Percentiles rank a stretch among this genome's conserved stretches.
Evolutionary conservation across 2,797 vertebrate genomes (phyloP).

Genomic region (Gallirallus australis): DNA sequence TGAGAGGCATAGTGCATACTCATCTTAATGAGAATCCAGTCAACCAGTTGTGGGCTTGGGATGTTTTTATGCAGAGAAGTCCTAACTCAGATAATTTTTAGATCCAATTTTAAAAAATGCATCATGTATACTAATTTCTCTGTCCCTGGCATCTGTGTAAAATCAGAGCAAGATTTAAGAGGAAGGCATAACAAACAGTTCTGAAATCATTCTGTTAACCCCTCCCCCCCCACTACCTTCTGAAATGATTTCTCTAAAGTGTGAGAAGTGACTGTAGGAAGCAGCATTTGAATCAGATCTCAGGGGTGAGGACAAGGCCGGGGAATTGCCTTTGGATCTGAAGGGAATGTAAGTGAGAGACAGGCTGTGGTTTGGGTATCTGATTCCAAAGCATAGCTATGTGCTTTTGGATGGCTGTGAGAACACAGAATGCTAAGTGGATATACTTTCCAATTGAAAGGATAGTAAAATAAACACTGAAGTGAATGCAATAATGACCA

Average conservation of each 20-base stretch:
- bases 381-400: not conserved
- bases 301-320: not conserved
- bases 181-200: not conserved
- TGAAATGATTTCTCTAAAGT: not conserved
- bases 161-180: not conserved
- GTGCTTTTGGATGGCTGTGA: not conserved
- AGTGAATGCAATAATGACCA: not conserved
- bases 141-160: not conserved
- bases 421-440: not conserved
- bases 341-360: accelerated
- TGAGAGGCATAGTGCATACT: not conserved
- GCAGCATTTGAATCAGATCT: not conserved
- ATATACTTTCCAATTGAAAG: not conserved
- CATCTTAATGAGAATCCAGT: not conserved
- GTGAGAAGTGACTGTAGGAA: not conserved
- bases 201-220: not conserved
- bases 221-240: not conserved
- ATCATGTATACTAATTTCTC: not conserved
- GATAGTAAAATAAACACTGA: not conserved
- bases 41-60: not conserved
- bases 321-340: not conserved
- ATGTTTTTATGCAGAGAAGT: not conserved
- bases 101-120: not conserved
- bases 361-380: not conserved
- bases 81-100: not conserved